phyloP scores from a whole-genome alignment of 2,797 vertebrate genomes.

The Enteromius thamalakanensis region DNA sequence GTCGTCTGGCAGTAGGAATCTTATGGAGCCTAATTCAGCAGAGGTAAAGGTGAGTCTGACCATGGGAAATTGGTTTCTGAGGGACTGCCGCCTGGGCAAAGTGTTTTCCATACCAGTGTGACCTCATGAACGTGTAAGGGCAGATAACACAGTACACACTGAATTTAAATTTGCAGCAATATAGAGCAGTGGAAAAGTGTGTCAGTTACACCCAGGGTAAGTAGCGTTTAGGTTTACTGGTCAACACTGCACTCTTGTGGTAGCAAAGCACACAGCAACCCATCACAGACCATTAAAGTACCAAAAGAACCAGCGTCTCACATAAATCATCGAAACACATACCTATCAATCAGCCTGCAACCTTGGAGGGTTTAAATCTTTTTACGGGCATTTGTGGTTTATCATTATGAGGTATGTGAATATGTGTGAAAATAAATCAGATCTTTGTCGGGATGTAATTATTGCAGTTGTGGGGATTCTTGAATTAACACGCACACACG shows the following conservation, averaged over 20 bases:
- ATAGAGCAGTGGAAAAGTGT: slow-evolving; percentile 22
- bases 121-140: slow-evolving; percentile 51
- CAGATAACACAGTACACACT: slow-evolving; percentile 48
- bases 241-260: slow-evolving; percentile 79
- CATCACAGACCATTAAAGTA: slow-evolving; percentile 47
- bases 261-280: slow-evolving; percentile 43
- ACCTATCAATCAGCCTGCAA: slow-evolving; percentile 16
- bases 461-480: not conserved
- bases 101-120: slow-evolving; percentile 49
- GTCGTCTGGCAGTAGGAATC: slow-evolving; percentile 24
- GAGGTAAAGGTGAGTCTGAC: slow-evolving; percentile 50
- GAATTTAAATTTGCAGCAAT: slow-evolving; percentile 48
- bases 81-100: slow-evolving; percentile 56
- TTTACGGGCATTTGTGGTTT: slow-evolving; percentile 51
- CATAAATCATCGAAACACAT: not conserved
- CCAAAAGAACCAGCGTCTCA: slow-evolving; percentile 9
- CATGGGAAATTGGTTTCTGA: slow-evolving; percentile 59
- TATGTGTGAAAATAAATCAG: slow-evolving; percentile 18
- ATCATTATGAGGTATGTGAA: slow-evolving; percentile 28
- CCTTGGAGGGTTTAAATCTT: slow-evolving; percentile 60
- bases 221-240: slow-evolving; percentile 56
- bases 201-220: not conserved
- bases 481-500: slow-evolving; percentile 17
- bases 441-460: not conserved
- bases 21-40: slow-evolving; percentile 35